A percentile compares a stretch with the other conserved stretches of the same genome.
Evolutionary conservation across 2,888 invertebrate genomes (phyloP).

Genomic region (Nemotelus nigrinus): DNA sequence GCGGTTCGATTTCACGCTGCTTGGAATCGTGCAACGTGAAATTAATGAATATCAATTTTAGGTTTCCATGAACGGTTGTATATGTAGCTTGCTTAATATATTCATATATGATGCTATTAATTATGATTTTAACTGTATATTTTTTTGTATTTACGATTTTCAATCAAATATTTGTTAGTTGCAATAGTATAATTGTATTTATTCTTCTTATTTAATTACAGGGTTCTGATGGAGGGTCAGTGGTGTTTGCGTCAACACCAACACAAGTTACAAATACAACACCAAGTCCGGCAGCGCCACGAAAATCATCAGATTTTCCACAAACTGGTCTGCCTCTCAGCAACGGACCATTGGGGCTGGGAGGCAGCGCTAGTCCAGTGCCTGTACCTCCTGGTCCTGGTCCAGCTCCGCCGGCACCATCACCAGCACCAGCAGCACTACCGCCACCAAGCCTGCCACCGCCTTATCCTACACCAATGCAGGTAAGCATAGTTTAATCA

Average conservation of each 20-base stretch:
- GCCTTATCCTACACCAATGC: constrained; percentile 68
- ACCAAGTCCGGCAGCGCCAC: constrained; percentile 70
- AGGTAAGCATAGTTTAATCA: constrained; percentile 54
- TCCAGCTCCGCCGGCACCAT: constrained; percentile 73
- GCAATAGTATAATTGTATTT: not conserved
- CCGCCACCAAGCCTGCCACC: constrained; percentile 74
- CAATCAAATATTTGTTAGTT: not conserved
- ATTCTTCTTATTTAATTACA: constrained; percentile 59
- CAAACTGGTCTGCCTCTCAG: constrained; percentile 68
- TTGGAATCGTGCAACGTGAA: too few relatives aligned
- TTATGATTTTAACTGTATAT: not conserved
- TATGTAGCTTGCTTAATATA: too few relatives aligned
- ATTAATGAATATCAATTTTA: too few relatives aligned
- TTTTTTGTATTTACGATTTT: not conserved
- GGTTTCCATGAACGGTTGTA: too few relatives aligned
- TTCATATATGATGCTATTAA: not conserved
- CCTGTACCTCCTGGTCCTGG: constrained; percentile 73
- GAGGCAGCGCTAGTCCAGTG: constrained; percentile 72
- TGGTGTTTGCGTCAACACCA: constrained; percentile 75
- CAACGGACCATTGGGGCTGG: constrained; percentile 71
- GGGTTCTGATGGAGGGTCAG: constrained; percentile 82
- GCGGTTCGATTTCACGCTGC: too few relatives aligned
- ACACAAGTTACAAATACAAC: constrained; percentile 62
- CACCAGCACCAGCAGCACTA: constrained; percentile 76
- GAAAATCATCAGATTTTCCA: constrained; percentile 74